Percentiles rank a stretch among this genome's conserved stretches.
Conservation (phyloP, 2,113 vertebrate species). For the Hypocryptadius cinnamomeus region DNA sequence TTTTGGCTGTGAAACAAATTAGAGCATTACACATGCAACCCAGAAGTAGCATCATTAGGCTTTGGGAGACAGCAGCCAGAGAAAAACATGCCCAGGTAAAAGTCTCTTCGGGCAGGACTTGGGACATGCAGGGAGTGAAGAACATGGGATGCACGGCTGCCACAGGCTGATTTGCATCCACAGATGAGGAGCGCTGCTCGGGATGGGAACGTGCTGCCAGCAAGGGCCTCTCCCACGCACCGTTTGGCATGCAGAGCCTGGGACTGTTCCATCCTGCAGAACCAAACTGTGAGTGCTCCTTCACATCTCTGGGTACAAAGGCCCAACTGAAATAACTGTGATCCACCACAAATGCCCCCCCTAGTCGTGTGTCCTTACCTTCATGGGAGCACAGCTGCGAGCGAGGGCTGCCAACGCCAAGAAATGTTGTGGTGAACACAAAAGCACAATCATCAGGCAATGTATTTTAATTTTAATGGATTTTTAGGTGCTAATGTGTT, state of each 20-base stretch:
- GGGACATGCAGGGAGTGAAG: fast-evolving
- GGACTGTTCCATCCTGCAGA: not conserved
- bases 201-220: not conserved
- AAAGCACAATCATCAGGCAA: not conserved
- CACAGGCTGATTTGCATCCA: not conserved
- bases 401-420: fast-evolving
- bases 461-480: not conserved
- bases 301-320: not conserved
- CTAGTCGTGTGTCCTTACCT: not conserved
- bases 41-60: not conserved
- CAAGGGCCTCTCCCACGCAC: not conserved
- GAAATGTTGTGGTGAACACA: not conserved
- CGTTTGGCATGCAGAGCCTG: fast-evolving
- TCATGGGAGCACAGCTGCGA: no score
- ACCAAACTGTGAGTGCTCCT: fast-evolving
- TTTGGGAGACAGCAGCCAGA: not conserved
- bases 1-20: not conserved
- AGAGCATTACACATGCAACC: not conserved
- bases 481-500: not conserved
- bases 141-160: fast-evolving
- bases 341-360: fast-evolving
- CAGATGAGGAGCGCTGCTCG: not conserved
- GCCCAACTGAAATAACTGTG: not conserved
- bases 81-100: not conserved
- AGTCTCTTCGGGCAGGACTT: not conserved